These are phyloP conservation scores for Catharus bicknelli DNA, from an alignment of 2,113 vertebrate species.

Conservation along the genomic window DNA sequence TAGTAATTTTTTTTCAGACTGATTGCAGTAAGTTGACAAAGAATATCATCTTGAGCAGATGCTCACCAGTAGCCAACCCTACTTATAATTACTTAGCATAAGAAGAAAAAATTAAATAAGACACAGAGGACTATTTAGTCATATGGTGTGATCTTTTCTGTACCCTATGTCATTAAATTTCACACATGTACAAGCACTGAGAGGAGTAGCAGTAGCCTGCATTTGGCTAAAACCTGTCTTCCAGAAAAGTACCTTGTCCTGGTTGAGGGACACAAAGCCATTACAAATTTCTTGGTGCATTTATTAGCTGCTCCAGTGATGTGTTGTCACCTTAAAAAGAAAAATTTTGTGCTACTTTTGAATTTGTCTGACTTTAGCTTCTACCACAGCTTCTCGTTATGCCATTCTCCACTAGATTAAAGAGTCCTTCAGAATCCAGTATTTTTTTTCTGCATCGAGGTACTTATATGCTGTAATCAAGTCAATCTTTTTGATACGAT, in stretches of 20 bases:
- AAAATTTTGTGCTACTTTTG: neutral
- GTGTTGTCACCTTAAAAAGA: slow-evolving; percentile 2
- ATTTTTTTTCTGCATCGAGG: neutral
- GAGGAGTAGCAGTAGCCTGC: neutral
- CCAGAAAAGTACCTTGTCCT: neutral
- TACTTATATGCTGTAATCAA: slow-evolving; percentile 43
- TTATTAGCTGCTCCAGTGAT: neutral
- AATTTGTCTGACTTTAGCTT: slow-evolving; percentile 23
- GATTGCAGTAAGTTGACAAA: neutral
- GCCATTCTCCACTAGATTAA: neutral
- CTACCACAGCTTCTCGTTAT: neutral
- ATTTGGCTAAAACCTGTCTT: neutral
- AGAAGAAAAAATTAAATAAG: slow-evolving; percentile 1
- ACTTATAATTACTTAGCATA: neutral
- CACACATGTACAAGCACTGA: neutral
- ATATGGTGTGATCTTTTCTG: neutral
- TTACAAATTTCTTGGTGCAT: neutral
- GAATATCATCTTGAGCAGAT: neutral
- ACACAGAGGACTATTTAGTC: neutral
- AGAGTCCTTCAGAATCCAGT: slow-evolving; percentile 37
- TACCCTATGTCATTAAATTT: neutral
- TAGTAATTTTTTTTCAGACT: neutral
- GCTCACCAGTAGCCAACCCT: neutral
- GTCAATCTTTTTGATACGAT: slow-evolving; percentile 37
- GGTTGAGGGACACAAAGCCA: neutral